Evolutionary conservation across 1,140 invertebrate species (phyloP).

Genomic region (Drosophila leontia): DNA sequence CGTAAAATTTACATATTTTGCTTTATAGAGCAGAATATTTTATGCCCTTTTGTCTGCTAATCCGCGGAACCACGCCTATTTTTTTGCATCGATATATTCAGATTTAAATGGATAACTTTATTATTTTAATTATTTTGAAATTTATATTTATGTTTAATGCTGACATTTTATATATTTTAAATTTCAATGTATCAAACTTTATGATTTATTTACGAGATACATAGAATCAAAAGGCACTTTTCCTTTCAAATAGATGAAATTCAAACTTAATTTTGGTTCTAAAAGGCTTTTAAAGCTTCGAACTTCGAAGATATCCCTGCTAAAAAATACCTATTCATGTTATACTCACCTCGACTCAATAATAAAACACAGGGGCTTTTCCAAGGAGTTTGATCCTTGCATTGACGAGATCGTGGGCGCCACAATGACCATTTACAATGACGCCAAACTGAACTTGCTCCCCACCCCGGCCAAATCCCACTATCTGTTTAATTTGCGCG

Average conservation of each 20-base stretch:
- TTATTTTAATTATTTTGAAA: too few species aligned
- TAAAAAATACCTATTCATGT: background rate
- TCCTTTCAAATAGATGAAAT: background rate
- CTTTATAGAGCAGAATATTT: background rate
- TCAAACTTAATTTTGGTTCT: background rate
- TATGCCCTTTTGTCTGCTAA: background rate
- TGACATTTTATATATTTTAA: too few species aligned
- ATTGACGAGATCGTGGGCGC: conserved; percentile 95
- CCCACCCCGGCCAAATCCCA: conserved; percentile 97
- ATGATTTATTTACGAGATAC: background rate
- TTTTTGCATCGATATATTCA: too few species aligned
- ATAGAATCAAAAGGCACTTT: background rate
- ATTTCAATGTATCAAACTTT: background rate
- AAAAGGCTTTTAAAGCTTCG: conserved; percentile 6
- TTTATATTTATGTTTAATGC: too few species aligned
- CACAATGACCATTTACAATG: conserved; percentile 95
- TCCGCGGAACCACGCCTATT: too few species aligned
- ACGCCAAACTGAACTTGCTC: conserved; percentile 92
- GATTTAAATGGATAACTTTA: too few species aligned
- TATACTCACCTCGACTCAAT: background rate
- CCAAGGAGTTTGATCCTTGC: conserved; percentile 97
- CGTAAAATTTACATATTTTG: background rate
- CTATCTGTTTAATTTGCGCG: conserved; percentile 97
- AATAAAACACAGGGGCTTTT: conserved; percentile 90
- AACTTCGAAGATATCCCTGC: background rate